Percentiles rank a stretch among this genome's conserved stretches.
Evolutionary conservation across 2,113 vertebrate genomes (phyloP).

Genomic region (Plectropomus leopardus): DNA sequence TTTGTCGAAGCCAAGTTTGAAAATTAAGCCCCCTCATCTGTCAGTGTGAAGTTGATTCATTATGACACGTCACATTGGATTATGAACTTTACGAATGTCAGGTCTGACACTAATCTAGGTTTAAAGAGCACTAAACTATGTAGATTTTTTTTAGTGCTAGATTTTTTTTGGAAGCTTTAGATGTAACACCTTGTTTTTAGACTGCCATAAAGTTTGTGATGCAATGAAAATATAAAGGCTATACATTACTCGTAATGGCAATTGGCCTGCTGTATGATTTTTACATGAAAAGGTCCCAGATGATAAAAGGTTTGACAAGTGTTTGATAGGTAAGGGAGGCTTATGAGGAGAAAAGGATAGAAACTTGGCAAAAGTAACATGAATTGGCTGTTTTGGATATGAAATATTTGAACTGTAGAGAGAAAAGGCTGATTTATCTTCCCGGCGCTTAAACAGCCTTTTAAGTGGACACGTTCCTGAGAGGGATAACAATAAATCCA

Average conservation of each 20-base stretch:
- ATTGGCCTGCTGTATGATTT: background rate
- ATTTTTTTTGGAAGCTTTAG: too few species aligned
- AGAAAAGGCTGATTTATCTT: conserved; percentile 40
- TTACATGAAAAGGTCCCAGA: background rate
- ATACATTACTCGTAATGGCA: background rate
- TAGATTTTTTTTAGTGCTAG: too few species aligned
- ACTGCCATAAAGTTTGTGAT: background rate
- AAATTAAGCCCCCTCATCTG: conserved; percentile 3
- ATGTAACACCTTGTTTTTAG: background rate
- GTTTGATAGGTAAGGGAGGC: background rate
- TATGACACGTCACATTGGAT: conserved; percentile 14
- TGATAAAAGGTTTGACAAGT: background rate
- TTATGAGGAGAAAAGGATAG: background rate
- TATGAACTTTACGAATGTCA: background rate
- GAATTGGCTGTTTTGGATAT: conserved; percentile 33
- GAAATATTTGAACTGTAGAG: conserved; percentile 7
- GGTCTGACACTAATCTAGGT: background rate
- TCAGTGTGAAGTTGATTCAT: background rate
- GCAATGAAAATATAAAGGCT: background rate
- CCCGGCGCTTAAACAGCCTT: conserved; percentile 17
- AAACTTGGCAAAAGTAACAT: background rate
- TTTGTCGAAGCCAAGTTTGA: conserved; percentile 7
- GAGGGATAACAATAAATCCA: conserved; percentile 17
- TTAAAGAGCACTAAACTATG: background rate
- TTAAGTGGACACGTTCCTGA: background rate